phyloP scores from a whole-genome alignment of 2,113 vertebrate species.

The Oryzias melastigma region DNA sequence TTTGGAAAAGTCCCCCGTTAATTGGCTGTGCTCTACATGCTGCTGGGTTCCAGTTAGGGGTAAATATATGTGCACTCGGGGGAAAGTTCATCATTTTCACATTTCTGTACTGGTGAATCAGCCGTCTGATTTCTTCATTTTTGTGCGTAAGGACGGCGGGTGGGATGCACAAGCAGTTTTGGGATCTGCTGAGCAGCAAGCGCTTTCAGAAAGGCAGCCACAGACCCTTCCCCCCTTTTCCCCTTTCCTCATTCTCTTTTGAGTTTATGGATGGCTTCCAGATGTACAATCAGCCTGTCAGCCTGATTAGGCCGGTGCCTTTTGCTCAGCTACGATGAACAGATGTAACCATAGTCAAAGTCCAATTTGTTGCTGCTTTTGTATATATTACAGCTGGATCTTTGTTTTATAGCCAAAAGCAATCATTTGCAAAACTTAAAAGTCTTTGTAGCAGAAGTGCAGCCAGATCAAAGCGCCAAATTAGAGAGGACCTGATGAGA shows the following conservation, averaged over 20 bases:
- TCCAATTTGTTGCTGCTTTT: conserved; percentile 49
- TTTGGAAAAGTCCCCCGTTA: conserved; percentile 59
- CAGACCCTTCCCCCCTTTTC: conserved; percentile 60
- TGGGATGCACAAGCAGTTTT: conserved; percentile 28
- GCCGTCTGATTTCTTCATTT: conserved; percentile 42
- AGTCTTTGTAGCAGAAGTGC: conserved; percentile 22
- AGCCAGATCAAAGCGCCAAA: conserved; percentile 20
- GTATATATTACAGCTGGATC: conserved; percentile 34
- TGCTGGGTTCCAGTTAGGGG: conserved; percentile 52
- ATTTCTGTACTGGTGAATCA: conserved; percentile 35
- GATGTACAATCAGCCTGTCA: conserved; percentile 63
- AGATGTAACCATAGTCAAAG: conserved; percentile 38
- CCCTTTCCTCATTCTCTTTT: conserved; percentile 28
- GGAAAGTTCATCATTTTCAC: conserved; percentile 49
- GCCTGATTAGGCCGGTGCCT: conserved; percentile 39
- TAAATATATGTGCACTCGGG: conserved; percentile 56
- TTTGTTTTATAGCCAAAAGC: conserved; percentile 28
- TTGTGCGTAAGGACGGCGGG: conserved; percentile 17
- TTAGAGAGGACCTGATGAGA: conserved; percentile 15
- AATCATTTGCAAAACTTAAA: conserved; percentile 29
- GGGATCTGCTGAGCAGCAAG: conserved; percentile 54
- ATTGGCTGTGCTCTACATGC: conserved; percentile 60
- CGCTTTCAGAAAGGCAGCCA: conserved; percentile 53
- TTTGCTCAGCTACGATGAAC: conserved; percentile 27
- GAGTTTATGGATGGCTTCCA: conserved; percentile 68